Evolutionary conservation across 2,888 invertebrate genomes (phyloP).

Genomic region (Tineola bisselliella): DNA sequence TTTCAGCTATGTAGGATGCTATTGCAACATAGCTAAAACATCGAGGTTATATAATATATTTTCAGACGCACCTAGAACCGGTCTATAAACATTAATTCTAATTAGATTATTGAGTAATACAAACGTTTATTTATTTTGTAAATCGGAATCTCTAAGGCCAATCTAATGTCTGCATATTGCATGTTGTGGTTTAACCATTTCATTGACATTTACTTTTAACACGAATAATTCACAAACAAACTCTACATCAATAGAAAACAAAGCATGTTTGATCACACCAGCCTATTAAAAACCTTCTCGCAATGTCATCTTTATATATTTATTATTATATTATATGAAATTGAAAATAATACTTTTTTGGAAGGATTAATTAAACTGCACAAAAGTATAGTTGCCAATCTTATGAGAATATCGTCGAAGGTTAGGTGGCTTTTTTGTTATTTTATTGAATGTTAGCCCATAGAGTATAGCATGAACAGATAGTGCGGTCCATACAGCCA

Average conservation of each 20-base stretch:
- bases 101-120: no score
- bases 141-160: neutral
- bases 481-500: neutral
- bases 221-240: neutral
- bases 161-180: neutral
- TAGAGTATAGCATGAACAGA: neutral
- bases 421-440: conserved; percentile 4
- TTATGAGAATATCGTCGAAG: neutral
- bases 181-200: neutral
- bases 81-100: no score
- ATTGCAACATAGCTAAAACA: no score
- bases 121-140: no score
- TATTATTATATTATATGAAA: neutral
- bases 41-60: no score
- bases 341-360: neutral
- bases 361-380: neutral
- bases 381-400: neutral
- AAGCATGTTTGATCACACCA: neutral
- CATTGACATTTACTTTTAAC: neutral
- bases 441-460: neutral
- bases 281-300: neutral
- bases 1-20: no score
- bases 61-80: no score
- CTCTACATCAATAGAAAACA: neutral
- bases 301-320: neutral